Percentiles rank a stretch among this genome's conserved stretches.
These are phyloP conservation scores for Phrynosoma platyrhinos DNA, from an alignment of 2,113 vertebrate species.

Conservation along the genomic window DNA sequence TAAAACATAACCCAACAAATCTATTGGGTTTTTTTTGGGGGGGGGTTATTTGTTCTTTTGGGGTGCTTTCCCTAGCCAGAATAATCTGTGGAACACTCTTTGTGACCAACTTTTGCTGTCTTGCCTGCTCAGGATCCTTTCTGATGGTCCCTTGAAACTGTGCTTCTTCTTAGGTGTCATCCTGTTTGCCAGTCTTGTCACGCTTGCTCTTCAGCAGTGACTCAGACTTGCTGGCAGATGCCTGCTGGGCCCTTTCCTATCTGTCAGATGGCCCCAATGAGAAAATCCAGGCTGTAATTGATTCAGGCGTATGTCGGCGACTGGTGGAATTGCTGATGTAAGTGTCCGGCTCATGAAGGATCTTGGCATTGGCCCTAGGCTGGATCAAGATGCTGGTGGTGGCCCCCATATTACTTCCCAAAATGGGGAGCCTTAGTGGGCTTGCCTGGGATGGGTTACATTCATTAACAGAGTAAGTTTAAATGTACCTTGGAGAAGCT, in stretches of 20 bases:
- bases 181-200: conserved; percentile 95
- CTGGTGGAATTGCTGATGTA: conserved; percentile 96
- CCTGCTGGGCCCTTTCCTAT: conserved; percentile 98
- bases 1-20: no score
- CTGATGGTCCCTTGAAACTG: conserved; percentile 21
- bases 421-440: no score
- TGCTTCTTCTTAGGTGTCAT: conserved; percentile 86
- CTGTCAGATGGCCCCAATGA: conserved; percentile 97
- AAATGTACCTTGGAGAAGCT: no score
- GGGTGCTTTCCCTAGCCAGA: not conserved
- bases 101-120: not conserved
- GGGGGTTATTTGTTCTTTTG: no score
- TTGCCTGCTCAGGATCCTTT: not conserved
- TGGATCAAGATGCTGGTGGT: no score
- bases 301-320: conserved; percentile 95
- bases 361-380: no score
- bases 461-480: no score
- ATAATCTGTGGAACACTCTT: not conserved
- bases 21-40: no score
- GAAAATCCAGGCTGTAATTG: conserved; percentile 98
- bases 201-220: conserved; percentile 96
- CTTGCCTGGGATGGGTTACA: no score
- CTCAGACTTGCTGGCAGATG: conserved; percentile 95
- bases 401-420: no score
- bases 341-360: conserved; percentile 69